Evolutionary conservation across 2,888 invertebrate species (phyloP), one percentile per base, ranked within the genome.

Genomic region (Junonia oenone): DNA sequence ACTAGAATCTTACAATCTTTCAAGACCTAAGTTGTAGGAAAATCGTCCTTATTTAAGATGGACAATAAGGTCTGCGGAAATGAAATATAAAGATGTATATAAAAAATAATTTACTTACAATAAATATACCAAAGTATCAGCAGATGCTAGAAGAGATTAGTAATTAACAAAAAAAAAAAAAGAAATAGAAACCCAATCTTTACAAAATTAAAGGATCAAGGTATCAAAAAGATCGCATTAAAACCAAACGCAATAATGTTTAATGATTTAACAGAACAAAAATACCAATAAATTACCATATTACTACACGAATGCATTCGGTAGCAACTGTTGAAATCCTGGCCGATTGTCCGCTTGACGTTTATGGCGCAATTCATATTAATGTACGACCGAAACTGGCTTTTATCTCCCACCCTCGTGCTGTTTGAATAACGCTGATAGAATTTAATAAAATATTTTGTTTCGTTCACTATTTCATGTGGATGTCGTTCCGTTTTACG

Each of bases 281-380:
- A 54, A 54, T 54, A 53, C 40, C 47, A 48, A 54, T 54, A 54
- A 48, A 48, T 54, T 40, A 40, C 38, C 15, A 15, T 48, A 54
- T 54, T 48, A 48, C 47, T 14, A 40, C 26, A 8, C 22, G 45
- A 52, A 52, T 45, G 45, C 54, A 57, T 54, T 40, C 26, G 35
- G 49, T 55, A 11, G 50, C 45, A 43, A 54, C 53, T 54, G 53
- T 54, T 54, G 53, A 54, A 54, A 48, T 52, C 52, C 47, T 38
- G 35, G 37, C 14, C 55, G 55, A 55, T 55, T 80, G 77, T 75
- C 75, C 76, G 68, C 76, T 69, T 77, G 82, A 84, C 82, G 76
- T 83, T 83, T 83, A 83, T 81, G 72, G 75, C 68, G 75, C 73
- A 74, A 81, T 81, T 79, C 47, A 46, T 52, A 46, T 46, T 46